Evolutionary conservation across 2,113 vertebrate species (phyloP), one percentile per base, ranked within the genome.

Genomic region (Raja brachyura): DNA sequence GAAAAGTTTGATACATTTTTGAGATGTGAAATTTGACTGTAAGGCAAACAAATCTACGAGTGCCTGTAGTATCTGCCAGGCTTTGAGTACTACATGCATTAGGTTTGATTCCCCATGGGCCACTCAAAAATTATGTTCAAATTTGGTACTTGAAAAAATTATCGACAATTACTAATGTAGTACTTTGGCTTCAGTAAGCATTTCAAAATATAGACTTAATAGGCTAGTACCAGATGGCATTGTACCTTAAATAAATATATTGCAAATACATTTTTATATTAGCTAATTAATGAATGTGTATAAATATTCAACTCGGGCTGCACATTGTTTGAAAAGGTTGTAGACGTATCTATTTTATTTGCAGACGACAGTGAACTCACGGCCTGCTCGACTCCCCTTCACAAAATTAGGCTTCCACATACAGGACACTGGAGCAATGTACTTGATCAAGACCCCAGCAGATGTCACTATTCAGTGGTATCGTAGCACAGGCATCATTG

Each of bases 351-450:
- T 73, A 48, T 92, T 81, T 86, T 74, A 3, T 73, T 96, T 96
- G 94, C 94, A 99, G 99, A 97, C 99, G 93, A 96, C 97, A 0
- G 97, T 99, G 94, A 97, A 99, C 96, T 97, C 98, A 95, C 94
- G 97, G 93, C 95, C 95, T 61, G 97, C 95, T 0, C 95, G 97
- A 88, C 95, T 99, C 78, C 99, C 99, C 0, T 98, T 98, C 94
- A 97, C 97, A 75, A 97, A 96, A 94, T 96, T 97, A 93, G 97
- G 97, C 5, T 94, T 99, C 93, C 96, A 95, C 66, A 95, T 99
- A 95, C 98, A 99, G 93, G 99, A 99, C 94, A 99, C 99, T 25
- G 98, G 98, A 75, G 97, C 97, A 74, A 98, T 99, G 98, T 99
- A 99, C 81, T 95, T 97, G 31, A 95, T 99, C 94, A 96, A 96